These are phyloP conservation scores for Neosilurus hyrtlii DNA, from an alignment of 2,797 vertebrate species.

Conservation along the genomic window DNA sequence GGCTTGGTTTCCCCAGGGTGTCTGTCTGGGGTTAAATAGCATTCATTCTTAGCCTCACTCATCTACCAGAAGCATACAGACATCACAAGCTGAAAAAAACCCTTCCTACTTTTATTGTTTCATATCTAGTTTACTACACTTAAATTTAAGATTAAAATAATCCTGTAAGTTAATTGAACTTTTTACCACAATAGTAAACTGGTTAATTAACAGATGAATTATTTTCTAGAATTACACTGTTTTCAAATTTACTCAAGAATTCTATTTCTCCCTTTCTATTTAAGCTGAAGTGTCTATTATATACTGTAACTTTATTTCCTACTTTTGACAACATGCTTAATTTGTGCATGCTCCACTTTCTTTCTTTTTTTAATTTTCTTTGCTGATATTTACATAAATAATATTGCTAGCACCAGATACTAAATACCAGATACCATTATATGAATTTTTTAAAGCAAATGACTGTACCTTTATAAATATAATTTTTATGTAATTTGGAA, in stretches of 20 bases:
- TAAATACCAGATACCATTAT: neutral
- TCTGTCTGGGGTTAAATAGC: conserved; percentile 69
- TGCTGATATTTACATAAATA: neutral
- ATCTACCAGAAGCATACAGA: conserved; percentile 35
- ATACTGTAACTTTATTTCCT: neutral
- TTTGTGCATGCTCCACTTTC: neutral
- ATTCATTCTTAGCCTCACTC: conserved; percentile 57
- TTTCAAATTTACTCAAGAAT: neutral
- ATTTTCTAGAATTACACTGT: neutral
- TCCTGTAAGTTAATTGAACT: conserved; percentile 22
- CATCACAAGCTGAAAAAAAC: neutral
- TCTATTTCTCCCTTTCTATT: neutral
- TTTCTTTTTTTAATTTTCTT: too few species aligned
- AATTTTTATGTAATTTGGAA: neutral
- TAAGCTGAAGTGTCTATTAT: neutral
- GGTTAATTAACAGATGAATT: conserved; percentile 1
- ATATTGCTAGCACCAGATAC: neutral
- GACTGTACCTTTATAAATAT: neutral
- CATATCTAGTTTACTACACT: neutral
- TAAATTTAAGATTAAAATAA: neutral
- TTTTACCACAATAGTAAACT: conserved; percentile 4
- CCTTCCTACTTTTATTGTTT: conserved; percentile 9
- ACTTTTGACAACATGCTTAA: neutral
- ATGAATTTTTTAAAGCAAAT: neutral
- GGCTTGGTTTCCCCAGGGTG: conserved; percentile 58